Percentiles rank a stretch among this genome's conserved stretches.
phyloP scores from a whole-genome alignment of 1,140 invertebrate genomes.

The Drosophila teissieri region DNA sequence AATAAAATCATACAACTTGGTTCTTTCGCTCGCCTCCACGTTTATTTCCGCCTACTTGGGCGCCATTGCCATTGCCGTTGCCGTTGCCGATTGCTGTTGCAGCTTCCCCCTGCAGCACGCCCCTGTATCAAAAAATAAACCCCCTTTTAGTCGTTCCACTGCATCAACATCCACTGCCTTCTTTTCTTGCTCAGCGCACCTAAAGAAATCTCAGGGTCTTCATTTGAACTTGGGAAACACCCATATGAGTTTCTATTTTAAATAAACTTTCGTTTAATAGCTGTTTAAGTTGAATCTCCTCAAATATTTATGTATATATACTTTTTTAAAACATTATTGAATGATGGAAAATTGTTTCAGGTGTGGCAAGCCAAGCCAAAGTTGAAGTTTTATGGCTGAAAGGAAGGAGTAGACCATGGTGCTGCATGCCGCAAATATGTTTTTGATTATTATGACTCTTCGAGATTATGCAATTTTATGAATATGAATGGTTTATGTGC shows the following conservation, averaged over 20 bases:
- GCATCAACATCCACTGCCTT: slow-evolving; percentile 22
- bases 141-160: slow-evolving; percentile 20
- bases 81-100: slow-evolving; percentile 69
- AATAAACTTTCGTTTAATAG: too few relatives aligned
- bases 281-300: too few relatives aligned
- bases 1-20: slow-evolving; percentile 77
- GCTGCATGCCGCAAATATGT: slow-evolving; percentile 77
- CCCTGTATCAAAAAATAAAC: slow-evolving; percentile 55
- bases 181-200: slow-evolving; percentile 12
- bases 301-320: too few relatives aligned
- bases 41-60: slow-evolving; percentile 80
- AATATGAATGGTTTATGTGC: slow-evolving; percentile 73
- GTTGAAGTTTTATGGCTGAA: slow-evolving; percentile 74
- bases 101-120: slow-evolving; percentile 19
- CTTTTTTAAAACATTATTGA: background rate
- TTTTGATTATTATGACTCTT: slow-evolving; percentile 84
- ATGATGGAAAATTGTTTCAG: background rate
- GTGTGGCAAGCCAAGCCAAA: slow-evolving; percentile 50
- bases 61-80: slow-evolving; percentile 67
- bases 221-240: too few relatives aligned
- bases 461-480: slow-evolving; percentile 84
- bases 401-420: slow-evolving; percentile 36
- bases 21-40: slow-evolving; percentile 48
- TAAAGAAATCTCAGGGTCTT: background rate
- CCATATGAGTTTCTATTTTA: too few relatives aligned